Evolutionary conservation across 2,797 vertebrate species (phyloP).

Genomic region (Lophius americanus): DNA sequence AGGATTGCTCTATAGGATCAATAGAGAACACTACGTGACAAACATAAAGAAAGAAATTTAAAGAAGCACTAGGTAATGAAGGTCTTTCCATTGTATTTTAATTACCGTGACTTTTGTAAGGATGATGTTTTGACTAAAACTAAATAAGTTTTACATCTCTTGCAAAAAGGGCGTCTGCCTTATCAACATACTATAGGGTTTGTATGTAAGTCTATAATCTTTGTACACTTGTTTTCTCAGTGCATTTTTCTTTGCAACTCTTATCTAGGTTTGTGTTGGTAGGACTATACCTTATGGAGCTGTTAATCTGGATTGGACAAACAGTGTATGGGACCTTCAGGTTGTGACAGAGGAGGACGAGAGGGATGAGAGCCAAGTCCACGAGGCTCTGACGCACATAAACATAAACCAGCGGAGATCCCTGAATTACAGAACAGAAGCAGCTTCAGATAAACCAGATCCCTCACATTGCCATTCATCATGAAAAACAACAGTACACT

Average conservation of each 20-base stretch:
- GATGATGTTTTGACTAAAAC: neutral
- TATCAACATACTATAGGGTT: no score
- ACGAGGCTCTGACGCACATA: slow-evolving; percentile 82
- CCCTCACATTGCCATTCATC: slow-evolving; percentile 42
- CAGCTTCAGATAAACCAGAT: slow-evolving; percentile 39
- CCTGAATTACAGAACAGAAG: slow-evolving; percentile 66
- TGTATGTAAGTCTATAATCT: neutral
- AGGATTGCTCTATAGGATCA: slow-evolving; percentile 69
- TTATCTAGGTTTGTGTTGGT: slow-evolving; percentile 14
- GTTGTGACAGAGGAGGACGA: slow-evolving; percentile 86
- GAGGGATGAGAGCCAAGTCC: slow-evolving; percentile 85
- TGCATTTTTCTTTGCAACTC: neutral
- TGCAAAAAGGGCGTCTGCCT: neutral
- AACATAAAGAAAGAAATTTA: neutral
- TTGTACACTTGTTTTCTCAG: neutral
- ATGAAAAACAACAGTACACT: slow-evolving; percentile 31
- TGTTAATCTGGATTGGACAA: slow-evolving; percentile 68
- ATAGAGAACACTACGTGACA: slow-evolving; percentile 3
- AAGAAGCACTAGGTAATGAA: neutral
- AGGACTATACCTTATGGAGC: slow-evolving; percentile 81
- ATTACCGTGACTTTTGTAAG: slow-evolving; percentile 3
- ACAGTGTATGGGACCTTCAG: slow-evolving; percentile 86
- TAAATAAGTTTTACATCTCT: neutral
- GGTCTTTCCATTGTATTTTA: slow-evolving; percentile 6
- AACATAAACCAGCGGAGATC: slow-evolving; percentile 84